Conservation (phyloP, 2,888 invertebrate species). For the Thymelicus lineola region DNA sequence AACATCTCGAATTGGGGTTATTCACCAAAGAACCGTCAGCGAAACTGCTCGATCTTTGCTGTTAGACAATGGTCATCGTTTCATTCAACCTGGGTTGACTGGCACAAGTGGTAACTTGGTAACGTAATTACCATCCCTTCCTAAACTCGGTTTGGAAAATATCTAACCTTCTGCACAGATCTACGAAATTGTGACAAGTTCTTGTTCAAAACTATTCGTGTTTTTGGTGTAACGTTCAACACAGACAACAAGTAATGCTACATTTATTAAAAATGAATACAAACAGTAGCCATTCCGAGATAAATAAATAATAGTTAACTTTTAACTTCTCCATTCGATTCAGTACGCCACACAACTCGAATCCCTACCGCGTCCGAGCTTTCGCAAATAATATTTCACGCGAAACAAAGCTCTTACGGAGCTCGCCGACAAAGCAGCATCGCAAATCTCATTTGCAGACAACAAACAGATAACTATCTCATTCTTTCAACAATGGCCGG, state of each 20-base stretch:
- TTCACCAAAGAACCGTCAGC: no score
- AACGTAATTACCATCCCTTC: no score
- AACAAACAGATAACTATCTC: constrained; percentile 79
- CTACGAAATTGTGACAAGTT: no score
- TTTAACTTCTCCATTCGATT: neutral
- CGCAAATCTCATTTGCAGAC: constrained; percentile 83
- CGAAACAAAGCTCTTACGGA: constrained; percentile 78
- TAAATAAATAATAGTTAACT: constrained; percentile 2
- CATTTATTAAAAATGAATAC: neutral
- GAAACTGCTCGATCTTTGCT: no score
- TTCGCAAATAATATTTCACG: constrained; percentile 66
- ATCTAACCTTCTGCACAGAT: no score
- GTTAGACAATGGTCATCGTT: no score
- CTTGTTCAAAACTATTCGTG: no score
- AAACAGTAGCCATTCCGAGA: neutral
- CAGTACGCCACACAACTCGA: constrained; percentile 29
- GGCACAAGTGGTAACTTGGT: no score
- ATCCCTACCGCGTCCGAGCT: constrained; percentile 25
- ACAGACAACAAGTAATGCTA: neutral
- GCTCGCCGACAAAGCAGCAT: constrained; percentile 80
- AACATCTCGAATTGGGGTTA: no score
- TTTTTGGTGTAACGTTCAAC: no score
- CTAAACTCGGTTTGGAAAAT: no score
- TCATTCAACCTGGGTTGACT: no score
- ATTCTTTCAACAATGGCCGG: constrained; percentile 83